A percentile compares a stretch with the other conserved stretches of the same genome.
These are phyloP conservation scores for Blastomussa wellsi DNA, from an alignment of 92 coral and sea anemone species.

Conservation along the genomic window DNA sequence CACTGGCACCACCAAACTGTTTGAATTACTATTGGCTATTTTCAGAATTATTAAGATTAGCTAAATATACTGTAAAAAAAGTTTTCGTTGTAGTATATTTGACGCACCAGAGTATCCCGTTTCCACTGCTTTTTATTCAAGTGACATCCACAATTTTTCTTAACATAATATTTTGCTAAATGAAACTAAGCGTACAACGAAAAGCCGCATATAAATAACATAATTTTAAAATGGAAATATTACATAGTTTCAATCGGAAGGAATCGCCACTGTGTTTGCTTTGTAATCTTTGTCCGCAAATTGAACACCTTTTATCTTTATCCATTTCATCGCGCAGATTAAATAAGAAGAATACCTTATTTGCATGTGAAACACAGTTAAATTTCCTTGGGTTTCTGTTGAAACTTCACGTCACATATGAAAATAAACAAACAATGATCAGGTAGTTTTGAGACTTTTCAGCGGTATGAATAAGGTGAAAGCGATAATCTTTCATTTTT, in stretches of 20 bases:
- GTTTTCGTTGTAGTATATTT: background rate
- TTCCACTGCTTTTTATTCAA: background rate
- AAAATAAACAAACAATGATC: background rate
- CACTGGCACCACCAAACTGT: background rate
- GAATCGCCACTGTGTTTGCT: background rate
- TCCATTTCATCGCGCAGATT: background rate
- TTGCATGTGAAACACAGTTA: background rate
- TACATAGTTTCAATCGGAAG: slow-evolving; percentile 13
- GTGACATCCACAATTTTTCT: background rate
- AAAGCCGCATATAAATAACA: background rate
- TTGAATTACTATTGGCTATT: slow-evolving; percentile 3
- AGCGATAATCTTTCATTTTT: background rate
- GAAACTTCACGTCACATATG: background rate
- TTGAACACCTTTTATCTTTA: slow-evolving; percentile 1
- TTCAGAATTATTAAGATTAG: background rate
- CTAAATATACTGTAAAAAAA: background rate
- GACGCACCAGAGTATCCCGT: background rate
- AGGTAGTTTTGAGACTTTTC: background rate
- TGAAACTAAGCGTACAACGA: background rate
- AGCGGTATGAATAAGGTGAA: background rate
- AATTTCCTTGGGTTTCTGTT: background rate
- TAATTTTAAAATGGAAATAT: slow-evolving; percentile 4
- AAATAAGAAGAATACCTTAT: background rate
- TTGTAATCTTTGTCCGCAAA: background rate
- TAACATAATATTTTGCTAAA: background rate